Evolutionary conservation across 2,888 invertebrate genomes (phyloP), one percentile per base, ranked within the genome.

Genomic region (Synanthedon tipuliformis): DNA sequence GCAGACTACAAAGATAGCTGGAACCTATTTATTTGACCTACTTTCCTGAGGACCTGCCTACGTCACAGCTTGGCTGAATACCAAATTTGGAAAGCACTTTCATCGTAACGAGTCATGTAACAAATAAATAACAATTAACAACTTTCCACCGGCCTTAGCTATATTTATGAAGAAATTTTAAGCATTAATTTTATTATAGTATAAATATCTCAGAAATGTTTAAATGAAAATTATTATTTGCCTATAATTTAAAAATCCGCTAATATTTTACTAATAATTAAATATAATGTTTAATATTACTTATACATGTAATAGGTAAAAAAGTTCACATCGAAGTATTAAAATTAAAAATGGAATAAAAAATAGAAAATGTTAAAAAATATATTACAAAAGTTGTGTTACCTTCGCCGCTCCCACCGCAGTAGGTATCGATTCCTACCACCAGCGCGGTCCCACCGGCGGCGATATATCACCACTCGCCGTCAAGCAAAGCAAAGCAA

Each of bases 371-470:
- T 13, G 13, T 5, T 41, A 1, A 13, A 45, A 45, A 12, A 45
- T 13, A 45, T 5, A n/a, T 45, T 45, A 13, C 3, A 49, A 49
- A 18, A 49, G 11, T 15, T 49, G 69, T 67, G 64, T 77, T 84
- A 86, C 86, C 80, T 81, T 81, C 62, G 78, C 73, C 80, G 81
- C 82, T 85, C 81, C 81, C 80, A 77, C 78, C 79, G 78, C 78
- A 75, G 80, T n/a, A n/a, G n/a, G n/a, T 85, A 85, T 86, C 76
- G 86, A 85, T 85, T 82, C 66, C 69, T 61, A 77, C 81, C 82
- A 83, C 80, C 80, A 81, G 75, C 80, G 73, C 73, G 65, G 73
- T 63, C 73, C 71, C 76, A 74, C 72, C 69, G 73, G 65, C 63
- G 67, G 62, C 63, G 62, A 59, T 61, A 68, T 59, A 63, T 63